These are phyloP conservation scores for Lasiurus borealis DNA, from an alignment of 2,113 vertebrate species.

Conservation along the genomic window DNA sequence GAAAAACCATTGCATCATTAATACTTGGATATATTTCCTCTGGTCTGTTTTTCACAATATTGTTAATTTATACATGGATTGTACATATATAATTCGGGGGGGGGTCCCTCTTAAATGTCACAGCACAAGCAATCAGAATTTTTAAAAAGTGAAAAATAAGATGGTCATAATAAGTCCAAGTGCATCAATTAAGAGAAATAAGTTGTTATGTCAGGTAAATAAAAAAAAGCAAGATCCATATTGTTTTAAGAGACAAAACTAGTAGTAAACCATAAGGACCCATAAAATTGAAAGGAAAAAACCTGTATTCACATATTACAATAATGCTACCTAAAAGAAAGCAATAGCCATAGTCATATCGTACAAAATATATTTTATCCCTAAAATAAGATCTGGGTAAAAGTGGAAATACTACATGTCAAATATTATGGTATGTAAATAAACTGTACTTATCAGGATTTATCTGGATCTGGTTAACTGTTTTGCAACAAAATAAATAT, in stretches of 20 bases:
- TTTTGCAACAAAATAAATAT: neutral
- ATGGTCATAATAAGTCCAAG: neutral
- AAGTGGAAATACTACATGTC: neutral
- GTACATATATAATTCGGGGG: neutral
- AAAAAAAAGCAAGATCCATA: neutral
- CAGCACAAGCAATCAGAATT: neutral
- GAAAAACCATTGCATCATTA: neutral
- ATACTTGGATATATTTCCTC: neutral
- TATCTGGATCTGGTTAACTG: neutral
- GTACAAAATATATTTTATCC: neutral
- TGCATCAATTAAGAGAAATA: neutral
- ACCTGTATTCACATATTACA: neutral
- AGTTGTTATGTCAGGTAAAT: neutral
- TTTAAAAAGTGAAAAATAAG: neutral
- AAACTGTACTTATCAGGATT: neutral
- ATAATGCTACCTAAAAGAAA: slow-evolving; percentile 16
- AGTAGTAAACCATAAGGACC: neutral
- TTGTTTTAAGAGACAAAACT: neutral
- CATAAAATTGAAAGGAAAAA: neutral
- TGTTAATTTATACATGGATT: neutral
- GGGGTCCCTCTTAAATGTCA: neutral
- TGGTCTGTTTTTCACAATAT: neutral
- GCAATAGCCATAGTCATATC: neutral
- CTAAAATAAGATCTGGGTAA: neutral
- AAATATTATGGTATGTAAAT: neutral